A percentile compares a stretch with the other conserved stretches of the same genome.
These are phyloP conservation scores for Gymnarchus niloticus DNA, from an alignment of 2,113 vertebrate species.

Conservation along the genomic window DNA sequence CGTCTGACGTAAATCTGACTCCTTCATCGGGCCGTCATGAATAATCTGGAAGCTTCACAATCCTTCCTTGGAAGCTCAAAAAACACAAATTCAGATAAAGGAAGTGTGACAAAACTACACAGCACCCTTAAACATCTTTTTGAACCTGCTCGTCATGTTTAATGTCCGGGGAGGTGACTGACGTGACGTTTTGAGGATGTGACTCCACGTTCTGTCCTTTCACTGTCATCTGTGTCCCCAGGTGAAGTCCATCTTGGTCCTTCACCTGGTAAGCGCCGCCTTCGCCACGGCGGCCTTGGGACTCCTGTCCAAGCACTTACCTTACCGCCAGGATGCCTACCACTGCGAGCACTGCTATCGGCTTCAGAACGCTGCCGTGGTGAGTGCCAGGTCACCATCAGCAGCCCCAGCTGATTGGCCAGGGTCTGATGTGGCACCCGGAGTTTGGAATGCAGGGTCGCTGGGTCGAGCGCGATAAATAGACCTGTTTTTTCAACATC, in stretches of 20 bases:
- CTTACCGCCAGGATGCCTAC: slow-evolving; percentile 67
- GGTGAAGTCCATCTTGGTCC: slow-evolving; percentile 61
- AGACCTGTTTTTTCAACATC: background rate
- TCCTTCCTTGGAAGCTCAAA: too few relatives aligned
- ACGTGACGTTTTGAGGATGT: too few relatives aligned
- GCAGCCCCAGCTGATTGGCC: background rate
- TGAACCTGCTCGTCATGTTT: too few relatives aligned
- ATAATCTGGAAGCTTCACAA: too few relatives aligned
- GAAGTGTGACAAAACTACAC: too few relatives aligned
- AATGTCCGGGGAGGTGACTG: too few relatives aligned
- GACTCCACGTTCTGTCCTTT: background rate
- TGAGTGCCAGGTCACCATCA: slow-evolving; percentile 33
- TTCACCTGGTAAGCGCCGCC: slow-evolving; percentile 67
- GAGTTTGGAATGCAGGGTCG: background rate
- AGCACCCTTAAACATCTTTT: too few relatives aligned
- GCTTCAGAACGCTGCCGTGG: slow-evolving; percentile 64
- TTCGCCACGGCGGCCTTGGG: slow-evolving; percentile 62
- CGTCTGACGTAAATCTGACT: too few relatives aligned
- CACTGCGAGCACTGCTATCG: slow-evolving; percentile 68
- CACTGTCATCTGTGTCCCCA: slow-evolving; percentile 28
- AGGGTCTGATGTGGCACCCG: background rate
- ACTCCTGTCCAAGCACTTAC: slow-evolving; percentile 68
- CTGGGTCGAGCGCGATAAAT: background rate
- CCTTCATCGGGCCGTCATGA: too few relatives aligned
- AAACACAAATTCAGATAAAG: too few relatives aligned